Base-by-base conservation (phyloP, 1,140 invertebrate species). In the Leptinotarsa defecta region DNA sequence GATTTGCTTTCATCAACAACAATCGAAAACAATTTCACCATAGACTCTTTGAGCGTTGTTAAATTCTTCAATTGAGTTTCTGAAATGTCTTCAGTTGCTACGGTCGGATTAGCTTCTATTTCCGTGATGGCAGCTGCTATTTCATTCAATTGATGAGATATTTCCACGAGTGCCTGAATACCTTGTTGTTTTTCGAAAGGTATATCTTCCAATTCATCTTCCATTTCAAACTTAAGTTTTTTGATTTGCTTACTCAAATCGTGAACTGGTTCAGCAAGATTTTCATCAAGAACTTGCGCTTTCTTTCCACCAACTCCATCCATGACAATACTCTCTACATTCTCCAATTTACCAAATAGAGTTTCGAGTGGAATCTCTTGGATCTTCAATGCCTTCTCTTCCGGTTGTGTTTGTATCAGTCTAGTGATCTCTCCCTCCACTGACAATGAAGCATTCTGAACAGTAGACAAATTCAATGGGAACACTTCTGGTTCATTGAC, bases 11-110 rank as follows among this genome's bases (percentile, higher is more conserved):
- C 34, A 13, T 77, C 63, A 27, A 80, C 73, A 17, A 78, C 22
- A 61, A 78, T 24, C 13, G 57, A 43, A 43, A 65, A 75, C 15
- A 79, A 74, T 20, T 67, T 48, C 27, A 76, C 24, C 3, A 79
- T 22, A 49, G 76, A 62, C 27, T 77, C 76, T 48, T 70, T 70
- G 3, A 75, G 49, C 13, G 17, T 24, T 73, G 22, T 24, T 15
- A 71, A 20, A 22, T 62, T 69, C 20, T 63, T 13, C 4, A 57
- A n/a, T 19, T 57, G 52, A 19, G n/a, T 15, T 15, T 57, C 52
- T 57, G 17, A 5, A 17, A 57, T 57, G n/a, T 57, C 52, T 57
- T 57, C 52, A 15, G n/a, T 19, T 57, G 4, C 4, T n/a, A 3
- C 52, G 4, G 5, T 57, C 6, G 52, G 13, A 57, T 2, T 3